Percentiles rank a stretch among this genome's conserved stretches.
These are phyloP conservation scores for Physeter macrocephalus DNA, from an alignment of 2,113 vertebrate genomes.

Conservation along the genomic window DNA sequence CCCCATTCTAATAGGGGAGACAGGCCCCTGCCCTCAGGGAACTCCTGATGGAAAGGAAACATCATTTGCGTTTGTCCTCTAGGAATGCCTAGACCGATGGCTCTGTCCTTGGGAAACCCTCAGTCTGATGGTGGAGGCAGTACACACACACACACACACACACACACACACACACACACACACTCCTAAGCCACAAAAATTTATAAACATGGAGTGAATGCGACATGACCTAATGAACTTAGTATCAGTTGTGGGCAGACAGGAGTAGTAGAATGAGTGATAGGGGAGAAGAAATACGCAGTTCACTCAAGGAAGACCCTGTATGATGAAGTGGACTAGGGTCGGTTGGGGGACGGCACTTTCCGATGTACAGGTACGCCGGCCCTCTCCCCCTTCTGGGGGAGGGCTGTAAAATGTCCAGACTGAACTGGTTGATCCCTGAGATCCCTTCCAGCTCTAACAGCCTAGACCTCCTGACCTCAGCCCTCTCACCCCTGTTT, in stretches of 20 bases:
- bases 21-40: not conserved
- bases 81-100: not conserved
- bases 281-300: not conserved
- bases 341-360: not conserved
- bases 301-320: not conserved
- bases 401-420: not conserved
- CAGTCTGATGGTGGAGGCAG: not conserved
- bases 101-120: not conserved
- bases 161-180: not conserved
- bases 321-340: too few relatives aligned
- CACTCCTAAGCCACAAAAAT: not conserved
- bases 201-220: not conserved
- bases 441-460: not conserved
- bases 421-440: not conserved
- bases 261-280: not conserved
- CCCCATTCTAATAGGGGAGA: not conserved
- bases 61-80: not conserved
- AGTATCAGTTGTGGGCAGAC: not conserved
- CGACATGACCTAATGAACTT: not conserved
- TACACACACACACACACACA: not conserved
- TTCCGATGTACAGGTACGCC: not conserved
- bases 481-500: conserved; percentile 1
- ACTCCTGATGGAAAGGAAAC: not conserved
- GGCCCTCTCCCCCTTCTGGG: not conserved
- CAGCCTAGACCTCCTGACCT: conserved; percentile 33